Evolutionary conservation across 1,140 invertebrate genomes (phyloP).

Genomic region (Drosophila mauritiana): DNA sequence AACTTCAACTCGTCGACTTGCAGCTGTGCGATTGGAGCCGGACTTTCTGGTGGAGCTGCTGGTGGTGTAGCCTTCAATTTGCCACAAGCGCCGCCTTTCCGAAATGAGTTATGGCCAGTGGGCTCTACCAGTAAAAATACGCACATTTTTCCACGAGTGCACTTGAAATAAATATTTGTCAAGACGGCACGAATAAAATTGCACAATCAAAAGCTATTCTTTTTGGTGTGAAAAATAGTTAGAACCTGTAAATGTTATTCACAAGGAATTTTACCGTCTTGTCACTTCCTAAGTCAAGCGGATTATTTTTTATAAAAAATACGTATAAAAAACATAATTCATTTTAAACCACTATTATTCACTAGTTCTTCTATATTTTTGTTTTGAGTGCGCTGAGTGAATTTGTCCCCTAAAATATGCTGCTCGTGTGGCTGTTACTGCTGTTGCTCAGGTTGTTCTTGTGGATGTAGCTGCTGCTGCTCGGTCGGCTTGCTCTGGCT

Average conservation of each 20-base stretch:
- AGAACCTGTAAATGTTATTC: too few relatives aligned
- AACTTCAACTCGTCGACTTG: slow-evolving; percentile 43
- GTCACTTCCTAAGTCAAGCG: too few relatives aligned
- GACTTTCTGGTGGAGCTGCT: slow-evolving; percentile 25
- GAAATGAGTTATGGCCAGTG: slow-evolving; percentile 71
- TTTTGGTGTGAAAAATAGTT: too few relatives aligned
- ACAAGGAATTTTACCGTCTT: too few relatives aligned
- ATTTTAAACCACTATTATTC: too few relatives aligned
- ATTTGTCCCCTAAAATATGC: slow-evolving; percentile 42
- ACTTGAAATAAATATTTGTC: neutral
- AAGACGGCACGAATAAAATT: neutral
- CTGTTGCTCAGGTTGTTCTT: slow-evolving; percentile 30
- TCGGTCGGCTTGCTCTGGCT: slow-evolving; percentile 31
- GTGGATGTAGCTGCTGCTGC: slow-evolving; percentile 32
- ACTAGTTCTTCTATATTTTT: neutral
- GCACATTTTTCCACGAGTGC: slow-evolving; percentile 26
- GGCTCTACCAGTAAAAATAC: slow-evolving; percentile 26
- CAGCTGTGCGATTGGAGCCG: slow-evolving; percentile 20
- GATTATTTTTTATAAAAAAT: too few relatives aligned
- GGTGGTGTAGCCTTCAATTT: slow-evolving; percentile 70
- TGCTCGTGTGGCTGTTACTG: slow-evolving; percentile 22
- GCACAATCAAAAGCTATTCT: too few relatives aligned
- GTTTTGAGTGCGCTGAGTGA: slow-evolving; percentile 1
- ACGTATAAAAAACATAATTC: too few relatives aligned
- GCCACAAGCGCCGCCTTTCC: slow-evolving; percentile 76